A percentile compares a stretch with the other conserved stretches of the same genome.
phyloP scores from a whole-genome alignment of 2,888 invertebrate genomes.

The Saturnia japonica region DNA sequence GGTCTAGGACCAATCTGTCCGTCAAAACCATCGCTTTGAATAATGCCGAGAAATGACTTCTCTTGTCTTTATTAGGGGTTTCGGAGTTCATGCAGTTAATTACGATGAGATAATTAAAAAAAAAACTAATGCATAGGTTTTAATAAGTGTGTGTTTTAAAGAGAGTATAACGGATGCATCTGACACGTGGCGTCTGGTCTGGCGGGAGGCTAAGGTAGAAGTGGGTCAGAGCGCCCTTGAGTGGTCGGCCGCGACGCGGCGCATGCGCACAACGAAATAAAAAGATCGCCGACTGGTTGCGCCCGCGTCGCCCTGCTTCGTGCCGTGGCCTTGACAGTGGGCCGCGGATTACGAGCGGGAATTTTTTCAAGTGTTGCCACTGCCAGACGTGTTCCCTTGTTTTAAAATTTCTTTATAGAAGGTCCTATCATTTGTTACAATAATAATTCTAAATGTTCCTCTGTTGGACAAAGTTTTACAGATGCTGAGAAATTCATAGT shows the following conservation, averaged over 20 bases:
- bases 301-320: conserved; percentile 42
- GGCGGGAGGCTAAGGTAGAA: conserved; percentile 58
- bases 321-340: conserved; percentile 49
- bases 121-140: no score
- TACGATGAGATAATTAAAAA: no score
- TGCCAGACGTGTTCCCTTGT: conserved; percentile 32
- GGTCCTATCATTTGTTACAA: no score
- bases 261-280: conserved; percentile 31
- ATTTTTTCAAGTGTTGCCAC: conserved; percentile 44
- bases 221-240: conserved; percentile 50
- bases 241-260: conserved; percentile 26
- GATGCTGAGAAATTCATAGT: no score
- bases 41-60: no score
- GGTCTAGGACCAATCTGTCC: no score
- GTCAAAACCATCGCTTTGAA: no score
- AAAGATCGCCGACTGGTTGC: conserved; percentile 40
- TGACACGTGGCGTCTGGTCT: conserved; percentile 48
- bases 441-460: no score
- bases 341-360: conserved; percentile 40
- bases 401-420: background rate
- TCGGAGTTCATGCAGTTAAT: no score
- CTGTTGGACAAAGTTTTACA: no score
- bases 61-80: no score
- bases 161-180: background rate
- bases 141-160: background rate